phyloP scores from a whole-genome alignment of 1,140 invertebrate species.

The Drosophila teissieri region DNA sequence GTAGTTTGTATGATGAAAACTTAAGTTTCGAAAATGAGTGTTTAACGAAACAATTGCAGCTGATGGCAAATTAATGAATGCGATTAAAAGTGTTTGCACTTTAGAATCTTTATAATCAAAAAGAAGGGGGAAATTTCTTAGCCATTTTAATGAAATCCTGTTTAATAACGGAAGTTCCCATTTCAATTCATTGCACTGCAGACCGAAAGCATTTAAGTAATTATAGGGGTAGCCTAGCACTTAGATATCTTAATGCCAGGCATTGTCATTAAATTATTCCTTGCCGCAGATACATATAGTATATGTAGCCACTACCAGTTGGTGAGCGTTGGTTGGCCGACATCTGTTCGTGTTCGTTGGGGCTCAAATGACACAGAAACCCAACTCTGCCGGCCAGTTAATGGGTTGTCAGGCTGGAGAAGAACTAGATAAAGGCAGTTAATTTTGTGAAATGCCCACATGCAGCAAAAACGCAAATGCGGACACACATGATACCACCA shows the following conservation, averaged over 20 bases:
- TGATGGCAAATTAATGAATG: background rate
- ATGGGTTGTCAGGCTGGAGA: conserved; percentile 45
- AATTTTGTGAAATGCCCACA: conserved; percentile 52
- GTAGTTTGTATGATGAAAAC: background rate
- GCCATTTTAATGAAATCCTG: background rate
- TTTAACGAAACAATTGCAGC: background rate
- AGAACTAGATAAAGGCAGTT: conserved; percentile 70
- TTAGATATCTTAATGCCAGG: conserved; percentile 26
- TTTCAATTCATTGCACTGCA: conserved; percentile 9
- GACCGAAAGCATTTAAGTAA: conserved; percentile 37
- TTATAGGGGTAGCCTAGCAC: conserved; percentile 32
- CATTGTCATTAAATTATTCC: conserved; percentile 37
- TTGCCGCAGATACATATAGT: conserved; percentile 18
- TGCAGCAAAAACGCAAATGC: conserved; percentile 33
- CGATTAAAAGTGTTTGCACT: background rate
- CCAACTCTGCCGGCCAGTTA: conserved; percentile 51
- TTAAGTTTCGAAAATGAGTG: background rate
- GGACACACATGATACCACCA: background rate
- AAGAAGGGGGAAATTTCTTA: background rate
- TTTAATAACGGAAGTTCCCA: conserved; percentile 3
- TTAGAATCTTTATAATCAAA: background rate
- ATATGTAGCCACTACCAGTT: conserved; percentile 31
- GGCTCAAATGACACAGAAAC: conserved; percentile 55
- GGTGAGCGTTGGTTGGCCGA: conserved; percentile 5
- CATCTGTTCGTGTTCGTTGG: background rate